These are phyloP conservation scores for Thelaira solivaga DNA, from an alignment of 2,888 invertebrate genomes.

Conservation along the genomic window DNA sequence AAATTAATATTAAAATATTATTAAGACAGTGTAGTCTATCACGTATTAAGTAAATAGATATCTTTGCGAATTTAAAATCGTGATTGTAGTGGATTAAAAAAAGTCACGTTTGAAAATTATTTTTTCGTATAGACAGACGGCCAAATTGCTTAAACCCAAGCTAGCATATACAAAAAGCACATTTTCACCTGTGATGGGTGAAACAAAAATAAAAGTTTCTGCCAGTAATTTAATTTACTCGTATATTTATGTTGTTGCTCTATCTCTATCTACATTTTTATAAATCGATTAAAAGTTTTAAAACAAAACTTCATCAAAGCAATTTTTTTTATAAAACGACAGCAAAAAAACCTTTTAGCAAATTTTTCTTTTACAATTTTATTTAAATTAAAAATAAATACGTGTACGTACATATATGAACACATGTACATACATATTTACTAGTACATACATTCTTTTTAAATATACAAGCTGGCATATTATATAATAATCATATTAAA, in stretches of 20 bases:
- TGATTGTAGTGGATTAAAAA: slow-evolving; percentile 56
- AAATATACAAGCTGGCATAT: too few relatives aligned
- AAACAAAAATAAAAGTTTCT: slow-evolving; percentile 18
- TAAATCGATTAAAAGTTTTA: slow-evolving; percentile 44
- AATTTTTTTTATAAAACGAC: background rate
- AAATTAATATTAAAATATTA: too few relatives aligned
- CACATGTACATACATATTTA: too few relatives aligned
- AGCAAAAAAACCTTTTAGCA: background rate
- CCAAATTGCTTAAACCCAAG: too few relatives aligned
- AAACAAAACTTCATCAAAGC: slow-evolving; percentile 8
- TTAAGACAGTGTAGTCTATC: slow-evolving; percentile 17
- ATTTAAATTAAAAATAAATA: background rate
- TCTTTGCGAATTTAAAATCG: slow-evolving; percentile 40
- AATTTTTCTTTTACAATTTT: background rate
- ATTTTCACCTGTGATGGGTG: background rate
- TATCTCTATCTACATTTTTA: background rate
- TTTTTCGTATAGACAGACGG: background rate
- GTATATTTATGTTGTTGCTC: too few relatives aligned
- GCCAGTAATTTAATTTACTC: slow-evolving; percentile 33
- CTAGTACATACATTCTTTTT: too few relatives aligned
- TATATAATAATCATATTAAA: too few relatives aligned
- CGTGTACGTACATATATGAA: background rate
- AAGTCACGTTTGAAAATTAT: slow-evolving; percentile 56
- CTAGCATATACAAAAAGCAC: too few relatives aligned
- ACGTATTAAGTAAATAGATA: slow-evolving; percentile 32